Evolutionary conservation across 2,888 invertebrate genomes (phyloP).

Genomic region (Aleiodes leptofemur): DNA sequence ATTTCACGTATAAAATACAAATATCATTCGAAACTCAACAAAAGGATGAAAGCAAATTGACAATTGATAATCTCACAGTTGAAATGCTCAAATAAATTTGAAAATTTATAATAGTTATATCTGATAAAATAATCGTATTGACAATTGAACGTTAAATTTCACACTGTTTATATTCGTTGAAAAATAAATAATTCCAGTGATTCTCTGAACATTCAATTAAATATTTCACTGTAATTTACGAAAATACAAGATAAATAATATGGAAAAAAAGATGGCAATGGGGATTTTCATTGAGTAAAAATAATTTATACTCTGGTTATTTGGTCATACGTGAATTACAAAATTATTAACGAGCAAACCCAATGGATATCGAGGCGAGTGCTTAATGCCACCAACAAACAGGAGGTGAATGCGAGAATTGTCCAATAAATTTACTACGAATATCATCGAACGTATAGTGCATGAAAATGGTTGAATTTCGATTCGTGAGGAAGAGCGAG

Average conservation of each 20-base stretch:
- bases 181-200: constrained; percentile 3
- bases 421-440: constrained; percentile 50
- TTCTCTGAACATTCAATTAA: background rate
- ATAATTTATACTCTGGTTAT: constrained; percentile 28
- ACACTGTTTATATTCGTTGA: background rate
- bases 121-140: too few relatives aligned
- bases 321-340: constrained; percentile 58
- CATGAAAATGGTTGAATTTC: constrained; percentile 19
- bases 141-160: too few relatives aligned
- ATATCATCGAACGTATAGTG: constrained; percentile 1
- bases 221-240: background rate
- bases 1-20: too few relatives aligned
- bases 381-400: constrained; percentile 51
- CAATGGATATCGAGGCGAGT: constrained; percentile 48
- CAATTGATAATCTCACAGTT: too few relatives aligned
- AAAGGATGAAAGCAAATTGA: too few relatives aligned
- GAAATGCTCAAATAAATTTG: too few relatives aligned
- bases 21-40: too few relatives aligned
- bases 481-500: constrained; percentile 30
- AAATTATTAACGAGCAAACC: constrained; percentile 62
- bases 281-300: constrained; percentile 3
- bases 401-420: constrained; percentile 50
- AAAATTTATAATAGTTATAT: too few relatives aligned
- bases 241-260: background rate
- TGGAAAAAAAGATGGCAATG: background rate